These are phyloP conservation scores for Listronotus oregonensis DNA, from an alignment of 1,140 invertebrate species.

Conservation along the genomic window DNA sequence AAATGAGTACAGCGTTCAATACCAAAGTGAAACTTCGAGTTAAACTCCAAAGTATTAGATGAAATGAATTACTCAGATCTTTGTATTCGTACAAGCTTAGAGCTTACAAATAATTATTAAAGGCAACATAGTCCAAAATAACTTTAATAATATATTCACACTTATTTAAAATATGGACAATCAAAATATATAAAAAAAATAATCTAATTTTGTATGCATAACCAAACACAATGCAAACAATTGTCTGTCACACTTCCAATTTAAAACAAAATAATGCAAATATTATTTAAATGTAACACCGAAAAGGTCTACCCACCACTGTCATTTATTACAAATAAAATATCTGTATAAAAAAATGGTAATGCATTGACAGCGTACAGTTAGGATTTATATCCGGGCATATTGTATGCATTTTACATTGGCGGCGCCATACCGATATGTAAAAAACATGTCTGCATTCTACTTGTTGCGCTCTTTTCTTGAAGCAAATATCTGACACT, in stretches of 20 bases:
- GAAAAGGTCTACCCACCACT: constrained; percentile 22
- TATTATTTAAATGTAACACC: constrained; percentile 26
- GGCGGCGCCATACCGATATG: background rate
- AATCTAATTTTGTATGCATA: constrained; percentile 16
- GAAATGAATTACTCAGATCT: no score
- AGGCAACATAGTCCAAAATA: no score
- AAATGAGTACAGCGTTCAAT: no score
- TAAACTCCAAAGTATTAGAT: no score
- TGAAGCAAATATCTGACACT: no score
- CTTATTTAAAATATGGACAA: no score
- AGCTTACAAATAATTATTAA: no score
- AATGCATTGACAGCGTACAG: constrained; percentile 12
- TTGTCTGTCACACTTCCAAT: constrained; percentile 20
- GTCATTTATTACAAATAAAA: constrained; percentile 4
- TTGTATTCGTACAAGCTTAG: no score
- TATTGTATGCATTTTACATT: constrained; percentile 7
- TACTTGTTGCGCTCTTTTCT: no score
- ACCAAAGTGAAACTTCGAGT: no score
- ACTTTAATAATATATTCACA: no score
- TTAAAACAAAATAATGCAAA: constrained; percentile 17
- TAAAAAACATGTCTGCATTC: background rate
- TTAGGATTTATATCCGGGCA: constrained; percentile 12
- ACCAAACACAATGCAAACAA: constrained; percentile 19
- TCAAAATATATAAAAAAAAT: no score
- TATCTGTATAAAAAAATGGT: constrained; percentile 9